Percentiles rank a stretch among this genome's conserved stretches.
Evolutionary conservation across 2,113 vertebrate genomes (phyloP).

Genomic region (Oryzias curvinotus): DNA sequence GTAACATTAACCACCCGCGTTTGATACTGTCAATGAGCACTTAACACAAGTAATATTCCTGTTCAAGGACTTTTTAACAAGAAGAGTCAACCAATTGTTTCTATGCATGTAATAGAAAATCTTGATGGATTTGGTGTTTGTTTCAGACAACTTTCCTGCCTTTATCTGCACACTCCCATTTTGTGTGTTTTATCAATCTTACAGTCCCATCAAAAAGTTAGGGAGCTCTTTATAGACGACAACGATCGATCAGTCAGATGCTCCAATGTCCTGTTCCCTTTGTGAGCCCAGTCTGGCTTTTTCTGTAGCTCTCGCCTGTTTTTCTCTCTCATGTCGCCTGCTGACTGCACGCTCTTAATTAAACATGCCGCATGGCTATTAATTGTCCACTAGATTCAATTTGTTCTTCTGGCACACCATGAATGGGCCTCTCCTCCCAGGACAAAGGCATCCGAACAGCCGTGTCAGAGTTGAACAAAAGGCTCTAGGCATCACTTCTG

Average conservation of each 20-base stretch:
- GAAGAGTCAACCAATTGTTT: constrained; percentile 13
- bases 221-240: constrained; percentile 61
- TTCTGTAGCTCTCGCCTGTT: constrained; percentile 66
- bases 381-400: constrained; percentile 79
- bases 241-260: constrained; percentile 74
- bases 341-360: constrained; percentile 77
- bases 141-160: constrained; percentile 38
- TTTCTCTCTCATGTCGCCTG: constrained; percentile 71
- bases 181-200: constrained; percentile 61
- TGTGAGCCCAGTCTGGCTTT: constrained; percentile 70
- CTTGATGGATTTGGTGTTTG: constrained; percentile 29
- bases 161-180: constrained; percentile 61
- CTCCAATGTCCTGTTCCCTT: constrained; percentile 66
- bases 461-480: constrained; percentile 74
- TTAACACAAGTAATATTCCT: constrained; percentile 19
- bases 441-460: constrained; percentile 74
- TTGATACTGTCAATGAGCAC: constrained; percentile 37
- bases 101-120: constrained; percentile 18
- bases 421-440: constrained; percentile 68
- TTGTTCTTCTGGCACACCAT: constrained; percentile 70
- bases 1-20: constrained; percentile 50
- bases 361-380: constrained; percentile 77
- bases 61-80: constrained; percentile 52
- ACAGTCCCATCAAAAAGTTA: constrained; percentile 60
- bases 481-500: constrained; percentile 55